Base-by-base conservation (phyloP, 2,113 vertebrate species). In the Mus pahari region DNA sequence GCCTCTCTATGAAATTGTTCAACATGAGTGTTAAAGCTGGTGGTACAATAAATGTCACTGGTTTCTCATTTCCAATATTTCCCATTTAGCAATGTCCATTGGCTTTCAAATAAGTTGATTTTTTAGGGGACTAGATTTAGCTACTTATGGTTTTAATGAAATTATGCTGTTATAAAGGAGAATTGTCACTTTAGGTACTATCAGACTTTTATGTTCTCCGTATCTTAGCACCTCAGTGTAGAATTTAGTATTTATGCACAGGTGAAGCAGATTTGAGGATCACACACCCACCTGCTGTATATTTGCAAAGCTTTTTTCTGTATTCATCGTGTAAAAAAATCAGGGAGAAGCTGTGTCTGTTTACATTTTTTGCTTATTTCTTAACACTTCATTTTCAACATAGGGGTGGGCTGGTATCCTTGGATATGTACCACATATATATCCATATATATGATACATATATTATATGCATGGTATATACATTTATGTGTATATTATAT, bases 181-280 rank as follows among this genome's bases (percentile, higher is more conserved):
- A 97, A 90, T 64, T 95, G 82, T 73, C 97, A 97, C 97, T 96
- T 86, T 96, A 96, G 92, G 70, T 89, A 45, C 90, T 96, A 73
- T 93, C 53, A 78, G 71, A 68, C 86, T 86, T 97, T 98, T 97
- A 96, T 97, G 86, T 84, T 75, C 93, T 97, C 81, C 53, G 75
- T 97, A 96, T 90, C 96, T 42, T 71, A 88, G 92, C 79, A 95
- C 66, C 94, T 98, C 92, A 78, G 86, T 92, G 78, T 97, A 98
- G 94, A 98, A 98, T 98, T 97, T 95, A 96, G 48, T 97, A 90
- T 98, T 98, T 97, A 97, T 98, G 92, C 92, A 95, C 17, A 90
- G 94, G 73, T 95, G 92, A 97, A 94, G 92, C 96, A 97, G 97
- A 95, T 96, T 97, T 97, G 98, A 98, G 98, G 97, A 98, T 98